Base-by-base conservation (phyloP, 2,113 vertebrate species). In the Gambusia holbrooki region DNA sequence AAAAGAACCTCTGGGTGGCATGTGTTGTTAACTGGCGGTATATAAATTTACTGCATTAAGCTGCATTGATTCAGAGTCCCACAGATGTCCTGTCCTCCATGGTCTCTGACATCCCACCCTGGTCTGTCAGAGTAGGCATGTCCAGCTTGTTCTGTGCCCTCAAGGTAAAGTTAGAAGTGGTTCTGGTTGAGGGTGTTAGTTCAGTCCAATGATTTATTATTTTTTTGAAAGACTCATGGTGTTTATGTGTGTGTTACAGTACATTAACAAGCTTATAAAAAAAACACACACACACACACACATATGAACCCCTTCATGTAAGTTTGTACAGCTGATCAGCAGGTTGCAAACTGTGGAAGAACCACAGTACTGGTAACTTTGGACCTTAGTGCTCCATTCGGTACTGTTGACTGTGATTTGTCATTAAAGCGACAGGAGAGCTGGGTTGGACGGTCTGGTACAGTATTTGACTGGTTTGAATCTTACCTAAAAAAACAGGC, bases 91-190 rank as follows among this genome's bases (percentile, higher is more conserved):
- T 68, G 70, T 22, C 60, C 11, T 15, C 27, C 27, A 3, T 65
- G 68, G n/a, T 37, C 15, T 11, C 65, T 80, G 73, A 71, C 83
- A 74, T 79, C 78, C 82, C 76, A 76, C 62, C 45, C 27, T 5
- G 29, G 67, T 65, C 45, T 86, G 76, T 83, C 15, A 2, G 78
- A 45, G 11, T 25, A 54, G 82, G 62, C 84, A 74, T 84, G 84
- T 83, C 79, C 87, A 90, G 83, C 87, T n/a, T 88, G 83, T 73
- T 84, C 66, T 32, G 48, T 69, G 62, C 51, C 76, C 67, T 90
- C 82, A 81, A 58, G 81, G 63, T 45, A 30, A 72, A 66, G 35
- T 40, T 80, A 77, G 66, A 32, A 3, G 73, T 74, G 42, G 51
- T 79, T 71, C 25, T 62, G 29, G 30, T 11, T 10, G 40, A 42